These are phyloP conservation scores for Platygyra sinensis DNA, from an alignment of 64 coral and sea anemone genomes.

Conservation along the genomic window DNA sequence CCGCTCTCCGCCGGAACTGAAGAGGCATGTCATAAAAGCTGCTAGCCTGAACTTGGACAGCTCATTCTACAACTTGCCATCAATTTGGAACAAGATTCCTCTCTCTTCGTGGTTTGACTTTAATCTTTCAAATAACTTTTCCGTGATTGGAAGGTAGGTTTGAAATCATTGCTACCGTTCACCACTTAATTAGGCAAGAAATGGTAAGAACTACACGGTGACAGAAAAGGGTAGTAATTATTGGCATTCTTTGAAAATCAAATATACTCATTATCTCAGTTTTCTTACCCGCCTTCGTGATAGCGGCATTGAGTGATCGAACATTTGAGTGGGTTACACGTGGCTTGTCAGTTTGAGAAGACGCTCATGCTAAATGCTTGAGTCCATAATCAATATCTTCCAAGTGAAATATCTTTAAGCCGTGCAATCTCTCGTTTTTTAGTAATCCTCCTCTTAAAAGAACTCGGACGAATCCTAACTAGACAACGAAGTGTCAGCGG, in stretches of 20 bases:
- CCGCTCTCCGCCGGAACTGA: background rate
- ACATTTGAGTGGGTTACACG: background rate
- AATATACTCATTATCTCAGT: background rate
- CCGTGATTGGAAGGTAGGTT: background rate
- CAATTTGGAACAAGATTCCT: no score
- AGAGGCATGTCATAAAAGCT: background rate
- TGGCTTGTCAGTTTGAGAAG: background rate
- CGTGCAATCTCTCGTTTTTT: background rate
- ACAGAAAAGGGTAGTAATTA: background rate
- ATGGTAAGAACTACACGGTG: background rate
- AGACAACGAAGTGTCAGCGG: conserved; percentile 1
- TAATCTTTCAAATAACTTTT: background rate
- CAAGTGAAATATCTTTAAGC: background rate
- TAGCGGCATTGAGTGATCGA: conserved; percentile 24
- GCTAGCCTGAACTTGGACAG: background rate
- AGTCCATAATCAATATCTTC: background rate
- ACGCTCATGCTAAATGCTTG: background rate
- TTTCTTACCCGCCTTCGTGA: background rate
- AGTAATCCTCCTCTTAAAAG: background rate
- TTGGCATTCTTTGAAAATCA: background rate
- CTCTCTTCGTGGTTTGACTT: no score
- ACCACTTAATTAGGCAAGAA: background rate
- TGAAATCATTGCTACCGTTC: background rate
- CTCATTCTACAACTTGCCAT: background rate
- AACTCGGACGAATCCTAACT: background rate